These are phyloP conservation scores for Hylyphantes graminicola DNA, from an alignment of 1,140 invertebrate species.

Conservation along the genomic window DNA sequence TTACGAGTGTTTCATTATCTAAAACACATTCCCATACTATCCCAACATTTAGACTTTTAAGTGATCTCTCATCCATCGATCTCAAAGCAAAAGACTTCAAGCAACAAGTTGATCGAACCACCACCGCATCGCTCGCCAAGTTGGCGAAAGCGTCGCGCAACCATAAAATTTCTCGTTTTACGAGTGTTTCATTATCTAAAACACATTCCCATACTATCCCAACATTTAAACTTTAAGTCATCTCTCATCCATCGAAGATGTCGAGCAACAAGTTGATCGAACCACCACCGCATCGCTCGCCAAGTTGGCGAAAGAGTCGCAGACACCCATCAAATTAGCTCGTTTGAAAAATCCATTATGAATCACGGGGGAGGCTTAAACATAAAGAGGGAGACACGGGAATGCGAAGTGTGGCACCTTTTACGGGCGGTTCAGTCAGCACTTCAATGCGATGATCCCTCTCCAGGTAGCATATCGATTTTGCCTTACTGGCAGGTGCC, in stretches of 20 bases:
- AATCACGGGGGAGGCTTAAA: background rate
- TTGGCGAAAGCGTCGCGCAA: no score
- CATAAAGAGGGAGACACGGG: background rate
- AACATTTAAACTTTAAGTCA: no score
- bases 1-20: background rate
- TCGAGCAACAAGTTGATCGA: slow-evolving; percentile 9
- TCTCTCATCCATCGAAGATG: no score
- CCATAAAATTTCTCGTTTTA: no score
- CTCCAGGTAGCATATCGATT: slow-evolving; percentile 20
- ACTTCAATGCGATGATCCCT: background rate
- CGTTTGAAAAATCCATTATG: background rate
- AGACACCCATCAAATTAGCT: background rate
- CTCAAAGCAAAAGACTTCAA: no score
- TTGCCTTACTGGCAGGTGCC: background rate
- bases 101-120: no score
- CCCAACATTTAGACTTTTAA: no score
- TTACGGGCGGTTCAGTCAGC: background rate
- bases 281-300: background rate
- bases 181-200: no score
- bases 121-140: no score
- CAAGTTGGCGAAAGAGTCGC: background rate
- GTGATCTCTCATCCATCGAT: no score
- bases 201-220: no score
- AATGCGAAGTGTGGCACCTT: background rate
- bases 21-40: no score